Evolutionary conservation across 1,140 invertebrate genomes (phyloP).

Genomic region (Venturia canescens): DNA sequence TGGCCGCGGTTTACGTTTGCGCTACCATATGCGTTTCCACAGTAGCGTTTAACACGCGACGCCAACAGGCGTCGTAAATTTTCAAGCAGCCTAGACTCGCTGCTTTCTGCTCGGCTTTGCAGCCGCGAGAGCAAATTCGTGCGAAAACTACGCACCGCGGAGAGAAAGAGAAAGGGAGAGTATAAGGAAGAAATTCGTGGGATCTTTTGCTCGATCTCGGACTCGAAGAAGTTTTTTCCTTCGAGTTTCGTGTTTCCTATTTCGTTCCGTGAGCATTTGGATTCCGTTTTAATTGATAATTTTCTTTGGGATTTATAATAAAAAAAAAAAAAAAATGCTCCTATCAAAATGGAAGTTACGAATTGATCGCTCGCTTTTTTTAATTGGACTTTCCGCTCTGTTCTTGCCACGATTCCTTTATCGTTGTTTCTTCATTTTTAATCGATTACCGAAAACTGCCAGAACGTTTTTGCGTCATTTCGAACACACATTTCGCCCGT

Average conservation of each 20-base stretch:
- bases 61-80: constrained; percentile 36
- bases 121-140: constrained; percentile 1
- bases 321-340: neutral
- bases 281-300: neutral
- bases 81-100: constrained; percentile 15
- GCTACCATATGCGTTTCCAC: constrained; percentile 33
- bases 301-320: neutral
- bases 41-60: constrained; percentile 34
- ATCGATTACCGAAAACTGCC: neutral
- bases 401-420: neutral
- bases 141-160: neutral
- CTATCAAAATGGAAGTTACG: no score
- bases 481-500: neutral
- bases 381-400: neutral
- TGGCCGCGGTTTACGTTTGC: constrained; percentile 45
- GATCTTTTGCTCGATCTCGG: neutral
- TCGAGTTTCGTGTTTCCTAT: neutral
- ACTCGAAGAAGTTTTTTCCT: neutral
- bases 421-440: no score
- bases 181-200: neutral
- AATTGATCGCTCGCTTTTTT: no score
- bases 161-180: neutral
- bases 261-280: neutral
- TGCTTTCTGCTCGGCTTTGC: neutral
- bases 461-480: neutral